Percentiles rank a stretch among this genome's conserved stretches.
phyloP scores from a whole-genome alignment of 1,140 invertebrate species.

The Drosophila guanche region DNA sequence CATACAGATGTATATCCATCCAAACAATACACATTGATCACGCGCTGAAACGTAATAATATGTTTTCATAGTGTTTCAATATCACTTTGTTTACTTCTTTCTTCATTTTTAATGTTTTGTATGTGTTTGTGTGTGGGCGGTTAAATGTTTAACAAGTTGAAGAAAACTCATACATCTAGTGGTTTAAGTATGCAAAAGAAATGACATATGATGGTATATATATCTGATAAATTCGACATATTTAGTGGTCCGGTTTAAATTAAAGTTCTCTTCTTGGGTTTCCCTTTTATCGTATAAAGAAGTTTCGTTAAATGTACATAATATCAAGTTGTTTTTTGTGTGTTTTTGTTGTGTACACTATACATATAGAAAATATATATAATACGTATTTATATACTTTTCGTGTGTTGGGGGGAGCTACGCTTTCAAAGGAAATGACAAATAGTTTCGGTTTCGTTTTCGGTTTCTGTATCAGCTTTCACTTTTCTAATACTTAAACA shows the following conservation, averaged over 20 bases:
- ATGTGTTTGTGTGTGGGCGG: constrained; percentile 41
- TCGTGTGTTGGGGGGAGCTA: constrained; percentile 55
- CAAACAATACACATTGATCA: constrained; percentile 75
- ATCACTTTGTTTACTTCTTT: constrained; percentile 67
- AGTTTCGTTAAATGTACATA: constrained; percentile 62
- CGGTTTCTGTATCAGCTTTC: constrained; percentile 26
- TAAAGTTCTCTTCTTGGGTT: constrained; percentile 52
- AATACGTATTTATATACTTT: constrained; percentile 18
- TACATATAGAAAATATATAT: constrained; percentile 65
- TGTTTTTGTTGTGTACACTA: constrained; percentile 34
- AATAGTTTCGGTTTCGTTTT: constrained; percentile 25
- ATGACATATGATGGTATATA: constrained; percentile 44
- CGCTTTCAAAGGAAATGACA: constrained; percentile 71
- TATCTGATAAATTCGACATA: constrained; percentile 72
- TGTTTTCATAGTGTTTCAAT: constrained; percentile 76
- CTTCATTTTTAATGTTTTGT: constrained; percentile 18
- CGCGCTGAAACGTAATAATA: constrained; percentile 66
- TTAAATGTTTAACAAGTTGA: constrained; percentile 64
- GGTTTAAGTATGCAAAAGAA: constrained; percentile 69
- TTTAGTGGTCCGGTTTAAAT: constrained; percentile 70
- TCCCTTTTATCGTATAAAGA: constrained; percentile 28
- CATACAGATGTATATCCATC: constrained; percentile 73
- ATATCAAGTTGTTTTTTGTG: constrained; percentile 56
- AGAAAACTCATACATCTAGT: constrained; percentile 43
- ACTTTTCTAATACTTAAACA: constrained; percentile 69